Conservation (phyloP, 2,888 invertebrate genomes). For the Macrophya annulata region DNA sequence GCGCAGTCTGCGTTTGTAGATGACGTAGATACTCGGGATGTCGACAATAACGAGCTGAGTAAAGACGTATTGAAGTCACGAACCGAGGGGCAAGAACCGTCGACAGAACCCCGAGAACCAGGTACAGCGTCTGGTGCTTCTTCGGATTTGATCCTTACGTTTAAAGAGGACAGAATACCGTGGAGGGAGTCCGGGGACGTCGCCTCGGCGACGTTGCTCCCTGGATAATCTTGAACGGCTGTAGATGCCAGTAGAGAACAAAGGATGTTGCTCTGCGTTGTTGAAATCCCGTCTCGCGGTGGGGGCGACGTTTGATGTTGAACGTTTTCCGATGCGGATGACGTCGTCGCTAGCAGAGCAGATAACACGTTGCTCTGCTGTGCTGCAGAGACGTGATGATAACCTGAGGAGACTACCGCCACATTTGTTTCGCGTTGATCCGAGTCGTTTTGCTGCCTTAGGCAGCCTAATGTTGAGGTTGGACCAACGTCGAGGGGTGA, state of each 20-base stretch:
- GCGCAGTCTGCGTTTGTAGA: constrained; percentile 59
- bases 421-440: constrained; percentile 44
- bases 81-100: constrained; percentile 56
- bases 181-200: constrained; percentile 71
- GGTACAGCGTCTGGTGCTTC: constrained; percentile 58
- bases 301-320: constrained; percentile 49
- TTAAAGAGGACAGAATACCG: constrained; percentile 70
- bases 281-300: constrained; percentile 31
- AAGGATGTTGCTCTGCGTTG: constrained; percentile 64
- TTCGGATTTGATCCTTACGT: constrained; percentile 72
- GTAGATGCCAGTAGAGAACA: constrained; percentile 66
- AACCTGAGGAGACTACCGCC: constrained; percentile 37
- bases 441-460: constrained; percentile 50
- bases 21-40: constrained; percentile 66
- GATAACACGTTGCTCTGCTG: constrained; percentile 66
- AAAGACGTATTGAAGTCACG: constrained; percentile 66
- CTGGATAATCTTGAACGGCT: constrained; percentile 19
- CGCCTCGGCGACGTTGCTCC: constrained; percentile 47
- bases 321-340: constrained; percentile 62
- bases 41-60: constrained; percentile 70
- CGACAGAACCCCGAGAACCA: constrained; percentile 51
- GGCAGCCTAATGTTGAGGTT: constrained; percentile 41
- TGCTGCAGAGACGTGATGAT: constrained; percentile 50
- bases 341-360: constrained; percentile 65
- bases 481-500: constrained; percentile 48